Base-by-base conservation (phyloP, 2,888 invertebrate genomes). In the Synanthedon andrenaeformis region DNA sequence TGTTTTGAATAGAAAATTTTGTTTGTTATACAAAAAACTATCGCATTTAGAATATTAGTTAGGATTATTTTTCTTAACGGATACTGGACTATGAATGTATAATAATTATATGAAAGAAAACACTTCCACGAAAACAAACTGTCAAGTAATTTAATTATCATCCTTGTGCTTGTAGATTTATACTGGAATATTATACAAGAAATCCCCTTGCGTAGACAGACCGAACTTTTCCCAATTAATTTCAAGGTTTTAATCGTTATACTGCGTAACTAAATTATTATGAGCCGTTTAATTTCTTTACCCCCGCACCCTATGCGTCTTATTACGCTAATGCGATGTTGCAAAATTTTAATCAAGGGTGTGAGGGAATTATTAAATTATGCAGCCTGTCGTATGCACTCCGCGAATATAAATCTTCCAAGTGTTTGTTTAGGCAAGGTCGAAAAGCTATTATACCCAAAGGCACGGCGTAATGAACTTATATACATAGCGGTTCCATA, bases 291-390 rank as follows among this genome's bases (percentile, higher is more conserved):
- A 85, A 87, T 86, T 85, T 82, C 74, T 76, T 74, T 75, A 14
- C 74, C 75, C 23, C 76, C 68, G 65, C 76, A 70, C 79, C 82
- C 81, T 81, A 73, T 70, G 77, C 79, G 64, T 79, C 79, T 82
- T 74, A 74, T 70, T 70, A 35, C 35, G 67, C 70, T 82, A 82
- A 83, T 82, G 83, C 79, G 77, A 82, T 80, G 82, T 78, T 80
- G 78, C 82, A 74, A 82, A 82, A 83, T 85, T 87, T 84, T 87
- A 87, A 86, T 86, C 82, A 85, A 82, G 85, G 84, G 85, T 76
- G 81, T 84, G 77, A 79, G 74, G 65, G 69, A 71, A 77, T 83
- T 82, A 85, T 84, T 84, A 83, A 84, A 85, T 85, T 87, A 85
- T 85, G 84, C 85, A 85, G 73, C 70, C 83, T 84, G 85, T 85